Evolutionary conservation across 2,113 vertebrate genomes (phyloP).

Genomic region (Calidris pugnax): DNA sequence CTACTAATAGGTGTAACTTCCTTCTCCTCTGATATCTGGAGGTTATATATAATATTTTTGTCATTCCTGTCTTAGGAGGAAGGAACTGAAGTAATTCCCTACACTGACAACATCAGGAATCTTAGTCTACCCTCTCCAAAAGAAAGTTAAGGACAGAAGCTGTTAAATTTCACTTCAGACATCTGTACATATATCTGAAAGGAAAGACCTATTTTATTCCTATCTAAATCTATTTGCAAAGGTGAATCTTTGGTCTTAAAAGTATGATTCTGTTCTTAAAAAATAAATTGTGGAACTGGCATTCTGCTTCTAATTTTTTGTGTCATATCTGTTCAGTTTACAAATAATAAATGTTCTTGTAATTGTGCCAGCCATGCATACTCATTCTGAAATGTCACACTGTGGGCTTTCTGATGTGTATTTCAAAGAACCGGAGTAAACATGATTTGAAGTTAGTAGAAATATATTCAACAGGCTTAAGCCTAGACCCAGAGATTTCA

Average conservation of each 20-base stretch:
- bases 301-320: background rate
- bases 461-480: background rate
- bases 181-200: background rate
- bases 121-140: slow-evolving; percentile 20
- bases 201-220: background rate
- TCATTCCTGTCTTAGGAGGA: slow-evolving; percentile 56
- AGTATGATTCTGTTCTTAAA: slow-evolving; percentile 8
- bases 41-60: slow-evolving; percentile 20
- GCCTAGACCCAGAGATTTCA: background rate
- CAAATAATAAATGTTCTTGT: slow-evolving; percentile 26
- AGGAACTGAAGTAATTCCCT: slow-evolving; percentile 74
- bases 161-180: slow-evolving; percentile 43
- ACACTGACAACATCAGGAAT: slow-evolving; percentile 66
- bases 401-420: background rate
- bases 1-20: slow-evolving; percentile 52
- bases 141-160: slow-evolving; percentile 33
- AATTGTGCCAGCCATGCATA: background rate
- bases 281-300: background rate
- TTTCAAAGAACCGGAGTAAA: background rate
- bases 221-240: background rate
- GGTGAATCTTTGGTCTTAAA: slow-evolving; percentile 38
- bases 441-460: background rate
- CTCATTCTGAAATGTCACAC: background rate
- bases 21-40: slow-evolving; percentile 12
- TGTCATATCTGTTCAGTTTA: background rate